A percentile compares a stretch with the other conserved stretches of the same genome.
These are phyloP conservation scores for Trachymyrmex cornetzi DNA, from an alignment of 1,140 invertebrate genomes.

Conservation along the genomic window DNA sequence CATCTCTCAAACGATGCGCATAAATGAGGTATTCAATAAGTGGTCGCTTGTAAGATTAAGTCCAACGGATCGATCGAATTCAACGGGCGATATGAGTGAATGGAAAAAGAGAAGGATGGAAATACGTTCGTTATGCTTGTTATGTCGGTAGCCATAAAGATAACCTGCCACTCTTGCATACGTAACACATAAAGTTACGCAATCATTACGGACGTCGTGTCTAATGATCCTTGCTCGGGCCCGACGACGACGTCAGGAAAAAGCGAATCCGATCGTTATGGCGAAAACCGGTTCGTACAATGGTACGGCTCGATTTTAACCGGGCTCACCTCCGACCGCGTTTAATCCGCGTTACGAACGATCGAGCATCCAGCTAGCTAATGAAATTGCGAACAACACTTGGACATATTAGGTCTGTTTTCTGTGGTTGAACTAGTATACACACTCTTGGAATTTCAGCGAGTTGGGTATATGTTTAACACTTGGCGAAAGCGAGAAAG, in stretches of 20 bases:
- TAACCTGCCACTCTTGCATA: constrained; percentile 71
- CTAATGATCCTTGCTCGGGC: constrained; percentile 65
- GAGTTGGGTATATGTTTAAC: no score
- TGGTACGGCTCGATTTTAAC: constrained; percentile 36
- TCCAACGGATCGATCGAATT: constrained; percentile 22
- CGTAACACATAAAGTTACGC: constrained; percentile 67
- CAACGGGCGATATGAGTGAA: neutral
- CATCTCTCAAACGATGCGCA: neutral
- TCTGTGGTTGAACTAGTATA: no score
- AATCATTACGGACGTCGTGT: constrained; percentile 72
- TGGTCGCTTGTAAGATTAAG: constrained; percentile 5
- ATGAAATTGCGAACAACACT: constrained; percentile 39
- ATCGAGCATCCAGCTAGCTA: neutral
- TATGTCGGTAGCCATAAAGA: constrained; percentile 58
- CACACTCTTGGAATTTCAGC: no score
- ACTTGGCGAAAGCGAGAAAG: no score
- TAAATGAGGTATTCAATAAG: neutral
- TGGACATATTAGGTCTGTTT: neutral
- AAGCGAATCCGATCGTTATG: constrained; percentile 62
- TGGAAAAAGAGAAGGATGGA: constrained; percentile 17
- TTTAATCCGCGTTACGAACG: constrained; percentile 27
- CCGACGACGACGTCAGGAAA: constrained; percentile 51
- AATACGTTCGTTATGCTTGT: constrained; percentile 40
- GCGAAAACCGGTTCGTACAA: constrained; percentile 63
- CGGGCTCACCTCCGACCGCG: constrained; percentile 29